Conservation (phyloP, 2,113 vertebrate species). For the Phalacrocorax aristotelis region DNA sequence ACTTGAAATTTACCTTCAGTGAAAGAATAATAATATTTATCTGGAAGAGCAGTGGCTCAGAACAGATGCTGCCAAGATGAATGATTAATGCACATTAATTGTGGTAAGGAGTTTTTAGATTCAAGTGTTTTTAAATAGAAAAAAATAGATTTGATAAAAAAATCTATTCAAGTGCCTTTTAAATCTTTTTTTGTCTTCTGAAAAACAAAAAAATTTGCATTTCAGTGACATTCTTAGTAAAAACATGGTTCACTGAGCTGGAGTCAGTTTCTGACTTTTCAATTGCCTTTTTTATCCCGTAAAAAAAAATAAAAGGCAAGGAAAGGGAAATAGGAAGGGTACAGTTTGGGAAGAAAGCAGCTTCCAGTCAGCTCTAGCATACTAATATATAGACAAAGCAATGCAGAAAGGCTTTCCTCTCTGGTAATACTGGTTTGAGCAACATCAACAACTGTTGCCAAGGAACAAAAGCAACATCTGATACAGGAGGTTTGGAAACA, state of each 20-base stretch:
- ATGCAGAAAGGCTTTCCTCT: neutral
- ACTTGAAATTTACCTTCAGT: constrained; percentile 2
- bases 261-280: neutral
- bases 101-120: constrained; percentile 11
- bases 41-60: neutral
- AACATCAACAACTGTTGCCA: neutral
- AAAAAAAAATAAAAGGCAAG: neutral
- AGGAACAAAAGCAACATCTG: constrained; percentile 19
- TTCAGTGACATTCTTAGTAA: neutral
- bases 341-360: neutral
- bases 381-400: neutral
- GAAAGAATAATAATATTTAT: constrained; percentile 32
- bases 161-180: neutral
- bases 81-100: constrained; percentile 52
- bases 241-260: neutral
- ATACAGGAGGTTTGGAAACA: neutral
- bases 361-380: neutral
- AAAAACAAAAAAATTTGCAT: constrained; percentile 7
- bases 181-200: neutral
- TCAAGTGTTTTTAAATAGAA: neutral
- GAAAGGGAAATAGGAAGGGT: neutral
- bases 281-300: neutral
- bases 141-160: neutral
- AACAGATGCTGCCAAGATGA: constrained; percentile 40
- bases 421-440: neutral